Evolutionary conservation across 2,113 vertebrate species (phyloP), one percentile per base, ranked within the genome.

Genomic region (Campylomormyrus numenius): DNA sequence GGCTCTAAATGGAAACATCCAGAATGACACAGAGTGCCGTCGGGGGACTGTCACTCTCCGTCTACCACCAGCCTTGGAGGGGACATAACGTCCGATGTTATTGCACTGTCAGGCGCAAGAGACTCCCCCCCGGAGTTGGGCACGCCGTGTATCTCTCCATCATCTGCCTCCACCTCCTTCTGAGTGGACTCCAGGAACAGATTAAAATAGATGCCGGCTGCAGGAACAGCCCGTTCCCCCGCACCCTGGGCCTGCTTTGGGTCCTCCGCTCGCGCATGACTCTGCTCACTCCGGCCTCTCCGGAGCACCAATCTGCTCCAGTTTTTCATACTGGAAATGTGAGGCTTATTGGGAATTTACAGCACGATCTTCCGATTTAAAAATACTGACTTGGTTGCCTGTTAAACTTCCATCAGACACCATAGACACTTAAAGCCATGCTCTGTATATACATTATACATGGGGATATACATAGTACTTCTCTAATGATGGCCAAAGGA

Each of bases 151-250:
- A 24, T 42, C 87, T 56, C 56, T 88, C 87, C 53, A 87, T 42
- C 35, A 66, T 24, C 45, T 21, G 24, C n/a, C 27, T 19, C 85
- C 10, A n/a, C 24, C 24, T 49, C 15, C 49, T 53, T 24, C 46
- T 56, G 88, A 85, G 77, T 88, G 84, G 88, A 85, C 87, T 87
- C 46, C 70, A 19, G 88, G 90, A 90, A 91, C 66, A 90, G 89
- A 91, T 93, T 89, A 90, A 90, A 87, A 90, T 1, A 62, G 85
- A 88, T 5, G 17, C 49, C 84, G 86, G 88, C 39, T 53, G 35
- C 48, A 19, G 31, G 80, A 91, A 89, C 89, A 87, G 11, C 88
- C 56, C 77, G 87, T 90, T 91, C 74, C 70, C 1, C 19, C 1
- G 52, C 50, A 53, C 8, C 85, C 87, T 24, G 90, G 35, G 52